Evolutionary conservation across 2,797 vertebrate species (phyloP).

Genomic region (Morus bassanus): DNA sequence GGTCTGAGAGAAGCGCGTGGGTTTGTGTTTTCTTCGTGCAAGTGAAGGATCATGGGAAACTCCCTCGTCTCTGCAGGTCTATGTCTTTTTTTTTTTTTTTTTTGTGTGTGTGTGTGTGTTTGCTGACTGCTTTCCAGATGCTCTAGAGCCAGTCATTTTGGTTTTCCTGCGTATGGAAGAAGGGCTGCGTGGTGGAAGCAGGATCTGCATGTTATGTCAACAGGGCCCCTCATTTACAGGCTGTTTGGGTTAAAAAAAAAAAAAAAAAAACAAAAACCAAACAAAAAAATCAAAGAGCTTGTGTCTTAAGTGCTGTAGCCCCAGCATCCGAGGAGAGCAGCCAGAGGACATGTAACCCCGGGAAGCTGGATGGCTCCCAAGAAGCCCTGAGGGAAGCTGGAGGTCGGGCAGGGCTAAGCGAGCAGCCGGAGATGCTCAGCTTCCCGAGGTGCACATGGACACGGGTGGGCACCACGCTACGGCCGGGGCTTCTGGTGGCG

Average conservation of each 20-base stretch:
- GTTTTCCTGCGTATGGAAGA: not conserved
- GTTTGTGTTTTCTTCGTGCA: not conserved
- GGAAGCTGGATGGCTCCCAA: constrained; percentile 37
- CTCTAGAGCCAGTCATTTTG: not conserved
- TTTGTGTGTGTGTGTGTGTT: too few relatives aligned
- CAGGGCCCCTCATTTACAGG: not conserved
- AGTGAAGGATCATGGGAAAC: not conserved
- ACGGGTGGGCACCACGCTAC: fast-evolving
- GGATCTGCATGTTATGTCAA: not conserved
- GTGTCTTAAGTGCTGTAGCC: not conserved
- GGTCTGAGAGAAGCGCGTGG: not conserved
- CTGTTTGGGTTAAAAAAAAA: not conserved
- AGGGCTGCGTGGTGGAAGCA: not conserved
- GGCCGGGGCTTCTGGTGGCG: not conserved
- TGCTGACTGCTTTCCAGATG: not conserved
- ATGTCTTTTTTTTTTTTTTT: not conserved
- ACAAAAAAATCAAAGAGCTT: not conserved
- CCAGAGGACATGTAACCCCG: not conserved
- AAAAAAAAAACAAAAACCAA: too few relatives aligned
- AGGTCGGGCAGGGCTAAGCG: not conserved
- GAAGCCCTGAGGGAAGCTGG: not conserved
- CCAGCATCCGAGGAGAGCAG: not conserved
- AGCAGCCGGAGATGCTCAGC: not conserved
- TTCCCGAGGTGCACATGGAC: not conserved
- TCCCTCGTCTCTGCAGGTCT: not conserved